A percentile compares a stretch with the other conserved stretches of the same genome.
Conservation (phyloP, 2,113 vertebrate species). For the Halcyon malimbica region DNA sequence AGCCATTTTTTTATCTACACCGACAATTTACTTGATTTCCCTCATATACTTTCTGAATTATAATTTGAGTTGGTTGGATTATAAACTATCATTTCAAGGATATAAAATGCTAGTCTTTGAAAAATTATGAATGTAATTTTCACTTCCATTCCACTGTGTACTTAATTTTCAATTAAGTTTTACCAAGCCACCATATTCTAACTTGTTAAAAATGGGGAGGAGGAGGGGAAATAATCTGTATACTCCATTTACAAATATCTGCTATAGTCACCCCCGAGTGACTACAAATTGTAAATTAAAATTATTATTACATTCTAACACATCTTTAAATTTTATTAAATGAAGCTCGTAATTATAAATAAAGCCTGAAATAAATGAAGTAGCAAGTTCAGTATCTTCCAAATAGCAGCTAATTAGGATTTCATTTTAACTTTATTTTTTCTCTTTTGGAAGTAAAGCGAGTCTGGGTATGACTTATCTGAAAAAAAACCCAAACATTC, state of each 20-base stretch:
- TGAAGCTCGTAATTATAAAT: not conserved
- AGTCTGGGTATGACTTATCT: not conserved
- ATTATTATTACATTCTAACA: not conserved
- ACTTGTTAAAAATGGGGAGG: not conserved
- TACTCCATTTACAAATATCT: not conserved
- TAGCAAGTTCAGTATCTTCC: not conserved
- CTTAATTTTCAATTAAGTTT: not conserved
- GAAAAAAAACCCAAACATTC: not conserved
- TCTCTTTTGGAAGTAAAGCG: not conserved
- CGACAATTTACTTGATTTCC: not conserved
- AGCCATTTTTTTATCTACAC: not conserved
- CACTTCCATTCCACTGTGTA: not conserved
- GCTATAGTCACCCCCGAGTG: not conserved
- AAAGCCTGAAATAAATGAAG: not conserved
- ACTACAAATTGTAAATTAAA: not conserved
- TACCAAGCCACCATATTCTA: not conserved
- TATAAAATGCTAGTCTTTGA: not conserved
- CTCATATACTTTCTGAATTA: not conserved
- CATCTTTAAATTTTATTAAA: not conserved
- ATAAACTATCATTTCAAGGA: not conserved
- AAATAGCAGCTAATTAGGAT: not conserved
- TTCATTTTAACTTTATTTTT: not conserved
- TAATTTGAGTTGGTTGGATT: not conserved
- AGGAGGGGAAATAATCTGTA: not conserved
- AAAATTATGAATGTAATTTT: not conserved